A percentile compares a stretch with the other conserved stretches of the same genome.
Conservation (phyloP, 1,140 invertebrate genomes). For the Drosophila pseudoananassae region DNA sequence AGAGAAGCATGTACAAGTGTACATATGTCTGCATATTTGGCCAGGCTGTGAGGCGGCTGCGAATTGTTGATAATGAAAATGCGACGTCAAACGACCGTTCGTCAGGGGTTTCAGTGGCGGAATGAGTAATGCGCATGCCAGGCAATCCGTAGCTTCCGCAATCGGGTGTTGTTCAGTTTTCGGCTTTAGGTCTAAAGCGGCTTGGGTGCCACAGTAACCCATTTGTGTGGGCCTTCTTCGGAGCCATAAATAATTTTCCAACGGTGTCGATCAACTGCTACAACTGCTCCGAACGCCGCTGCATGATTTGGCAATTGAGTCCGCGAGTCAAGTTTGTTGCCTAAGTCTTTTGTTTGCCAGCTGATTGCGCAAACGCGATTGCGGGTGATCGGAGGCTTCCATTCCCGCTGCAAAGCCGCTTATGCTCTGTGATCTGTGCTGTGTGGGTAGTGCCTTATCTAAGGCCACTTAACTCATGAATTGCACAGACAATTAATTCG, state of each 20-base stretch:
- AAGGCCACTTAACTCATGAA: conserved; percentile 53
- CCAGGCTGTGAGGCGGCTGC: conserved; percentile 31
- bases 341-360: conserved; percentile 72
- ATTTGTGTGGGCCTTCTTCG: conserved; percentile 45
- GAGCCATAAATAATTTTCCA: conserved; percentile 34
- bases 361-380: conserved; percentile 63
- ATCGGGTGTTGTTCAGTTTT: conserved; percentile 16
- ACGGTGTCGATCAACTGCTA: conserved; percentile 26
- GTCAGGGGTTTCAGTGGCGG: conserved; percentile 2
- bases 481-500: conserved; percentile 46
- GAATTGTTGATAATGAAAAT: conserved; percentile 70
- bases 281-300: conserved; percentile 22
- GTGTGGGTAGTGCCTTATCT: conserved; percentile 49
- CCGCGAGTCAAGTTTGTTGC: conserved; percentile 74
- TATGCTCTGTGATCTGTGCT: conserved; percentile 13
- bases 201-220: conserved; percentile 52
- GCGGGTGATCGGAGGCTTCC: conserved; percentile 20
- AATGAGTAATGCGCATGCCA: conserved; percentile 67
- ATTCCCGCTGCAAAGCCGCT: conserved; percentile 9
- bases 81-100: conserved; percentile 23
- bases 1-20: not conserved
- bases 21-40: conserved; percentile 48
- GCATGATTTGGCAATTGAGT: conserved; percentile 73
- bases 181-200: conserved; percentile 10
- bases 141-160: conserved; percentile 57